Evolutionary conservation across 2,113 vertebrate genomes (phyloP).

Genomic region (Brachionichthys hirsutus): DNA sequence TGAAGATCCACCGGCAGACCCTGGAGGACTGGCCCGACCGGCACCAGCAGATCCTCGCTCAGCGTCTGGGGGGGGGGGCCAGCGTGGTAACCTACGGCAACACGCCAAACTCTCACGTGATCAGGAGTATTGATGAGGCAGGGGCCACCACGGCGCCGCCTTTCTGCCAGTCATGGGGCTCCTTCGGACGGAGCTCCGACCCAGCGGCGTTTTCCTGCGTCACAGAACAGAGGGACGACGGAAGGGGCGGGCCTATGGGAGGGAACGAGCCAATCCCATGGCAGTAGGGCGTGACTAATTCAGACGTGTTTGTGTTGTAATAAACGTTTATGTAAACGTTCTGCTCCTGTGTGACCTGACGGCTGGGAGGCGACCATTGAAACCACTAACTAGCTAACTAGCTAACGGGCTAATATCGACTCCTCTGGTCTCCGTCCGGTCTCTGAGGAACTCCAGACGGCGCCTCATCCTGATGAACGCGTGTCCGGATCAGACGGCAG

Average conservation of each 20-base stretch:
- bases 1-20: slow-evolving; percentile 84
- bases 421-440: too few relatives aligned
- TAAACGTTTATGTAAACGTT: slow-evolving; percentile 46
- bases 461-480: slow-evolving; percentile 3
- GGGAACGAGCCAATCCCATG: slow-evolving; percentile 50
- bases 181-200: slow-evolving; percentile 55
- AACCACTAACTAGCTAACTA: too few relatives aligned
- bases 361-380: too few relatives aligned
- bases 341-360: neutral
- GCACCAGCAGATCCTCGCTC: slow-evolving; percentile 61
- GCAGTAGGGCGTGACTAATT: slow-evolving; percentile 46
- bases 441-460: too few relatives aligned
- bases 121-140: slow-evolving; percentile 20
- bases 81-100: slow-evolving; percentile 32
- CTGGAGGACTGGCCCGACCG: slow-evolving; percentile 73
- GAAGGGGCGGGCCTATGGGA: slow-evolving; percentile 27
- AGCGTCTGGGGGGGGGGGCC: slow-evolving; percentile 55
- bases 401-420: slow-evolving; percentile 67
- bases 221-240: slow-evolving; percentile 43
- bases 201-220: slow-evolving; percentile 45
- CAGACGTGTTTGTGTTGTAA: slow-evolving; percentile 17
- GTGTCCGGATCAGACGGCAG: neutral
- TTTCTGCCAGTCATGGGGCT: slow-evolving; percentile 65
- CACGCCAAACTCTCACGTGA: slow-evolving; percentile 33
- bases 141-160: slow-evolving; percentile 25